Percentiles rank a stretch among this genome's conserved stretches.
phyloP scores from a whole-genome alignment of 1,140 invertebrate genomes.

The Lepidostoma basale region DNA sequence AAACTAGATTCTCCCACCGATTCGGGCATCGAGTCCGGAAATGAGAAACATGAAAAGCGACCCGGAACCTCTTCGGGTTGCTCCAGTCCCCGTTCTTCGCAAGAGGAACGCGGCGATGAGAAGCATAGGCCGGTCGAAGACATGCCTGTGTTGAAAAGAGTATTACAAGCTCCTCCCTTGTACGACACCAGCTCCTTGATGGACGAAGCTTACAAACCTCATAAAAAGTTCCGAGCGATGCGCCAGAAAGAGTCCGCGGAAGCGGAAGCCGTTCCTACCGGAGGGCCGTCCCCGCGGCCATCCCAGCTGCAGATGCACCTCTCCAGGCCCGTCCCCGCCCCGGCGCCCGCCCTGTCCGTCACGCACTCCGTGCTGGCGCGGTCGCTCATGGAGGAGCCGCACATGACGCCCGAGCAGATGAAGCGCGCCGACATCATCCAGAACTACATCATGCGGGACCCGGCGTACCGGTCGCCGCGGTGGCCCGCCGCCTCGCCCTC shows the following conservation, averaged over 20 bases:
- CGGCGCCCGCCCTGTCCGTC: constrained; percentile 70
- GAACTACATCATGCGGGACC: constrained; percentile 79
- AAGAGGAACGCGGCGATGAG: constrained; percentile 77
- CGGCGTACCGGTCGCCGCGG: constrained; percentile 41
- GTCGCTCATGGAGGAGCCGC: constrained; percentile 84
- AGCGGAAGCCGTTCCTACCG: constrained; percentile 66
- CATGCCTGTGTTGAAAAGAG: constrained; percentile 91
- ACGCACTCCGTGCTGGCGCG: constrained; percentile 87
- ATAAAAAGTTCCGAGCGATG: constrained; percentile 90
- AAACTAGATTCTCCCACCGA: constrained; percentile 90
- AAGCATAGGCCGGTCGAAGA: constrained; percentile 75
- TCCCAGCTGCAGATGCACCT: constrained; percentile 61
- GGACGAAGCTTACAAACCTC: constrained; percentile 93
- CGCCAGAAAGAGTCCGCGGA: constrained; percentile 79
- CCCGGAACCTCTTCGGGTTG: constrained; percentile 79
- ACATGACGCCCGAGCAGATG: constrained; percentile 86
- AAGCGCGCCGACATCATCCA: constrained; percentile 89
- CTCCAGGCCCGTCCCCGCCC: constrained; percentile 53
- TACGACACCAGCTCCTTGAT: constrained; percentile 88
- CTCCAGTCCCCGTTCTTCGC: constrained; percentile 82
- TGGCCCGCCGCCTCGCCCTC: constrained; percentile 50
- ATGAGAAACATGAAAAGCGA: constrained; percentile 80
- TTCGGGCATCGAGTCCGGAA: constrained; percentile 91
- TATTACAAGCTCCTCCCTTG: constrained; percentile 87
- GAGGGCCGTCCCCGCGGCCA: constrained; percentile 26